Evolutionary conservation across 2,888 invertebrate species (phyloP).

Genomic region (Allolobophora icterica): DNA sequence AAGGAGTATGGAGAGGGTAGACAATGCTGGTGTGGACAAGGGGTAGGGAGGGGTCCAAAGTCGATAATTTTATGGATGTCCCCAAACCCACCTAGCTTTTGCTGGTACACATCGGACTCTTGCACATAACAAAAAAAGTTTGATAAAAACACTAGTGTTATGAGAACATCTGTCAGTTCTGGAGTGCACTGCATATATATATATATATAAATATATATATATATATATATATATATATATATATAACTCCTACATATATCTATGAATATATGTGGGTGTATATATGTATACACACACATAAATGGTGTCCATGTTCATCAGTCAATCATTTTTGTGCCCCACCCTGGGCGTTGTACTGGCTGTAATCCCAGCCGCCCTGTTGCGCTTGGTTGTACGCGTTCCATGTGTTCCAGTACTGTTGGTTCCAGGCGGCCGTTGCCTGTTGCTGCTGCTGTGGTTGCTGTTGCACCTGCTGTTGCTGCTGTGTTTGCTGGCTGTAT

Average conservation of each 20-base stretch:
- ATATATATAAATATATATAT: not conserved
- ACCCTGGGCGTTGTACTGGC: constrained; percentile 21
- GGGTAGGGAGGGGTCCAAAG: too few species aligned
- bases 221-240: not conserved
- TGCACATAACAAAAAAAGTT: not conserved
- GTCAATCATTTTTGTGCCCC: constrained; percentile 18
- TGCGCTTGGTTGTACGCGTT: constrained; percentile 48
- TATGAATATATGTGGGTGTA: not conserved
- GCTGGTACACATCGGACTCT: not conserved
- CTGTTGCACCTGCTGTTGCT: constrained; percentile 30
- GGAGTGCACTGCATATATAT: not conserved
- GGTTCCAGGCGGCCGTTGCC: not conserved
- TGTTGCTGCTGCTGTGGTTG: not conserved
- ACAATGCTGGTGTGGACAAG: too few species aligned
- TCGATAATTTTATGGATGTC: too few species aligned
- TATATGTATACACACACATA: not conserved
- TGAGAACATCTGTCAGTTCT: not conserved
- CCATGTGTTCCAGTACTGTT: constrained; percentile 13
- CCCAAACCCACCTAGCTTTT: not conserved
- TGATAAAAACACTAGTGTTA: constrained; percentile 2
- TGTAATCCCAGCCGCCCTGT: constrained; percentile 47
- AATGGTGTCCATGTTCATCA: not conserved
- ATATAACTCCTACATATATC: not conserved
- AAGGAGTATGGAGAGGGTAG: too few species aligned
- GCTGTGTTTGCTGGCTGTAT: constrained; percentile 25